A percentile compares a stretch with the other conserved stretches of the same genome.
Evolutionary conservation across 2,797 vertebrate genomes (phyloP).

Genomic region (Artibeus lituratus): DNA sequence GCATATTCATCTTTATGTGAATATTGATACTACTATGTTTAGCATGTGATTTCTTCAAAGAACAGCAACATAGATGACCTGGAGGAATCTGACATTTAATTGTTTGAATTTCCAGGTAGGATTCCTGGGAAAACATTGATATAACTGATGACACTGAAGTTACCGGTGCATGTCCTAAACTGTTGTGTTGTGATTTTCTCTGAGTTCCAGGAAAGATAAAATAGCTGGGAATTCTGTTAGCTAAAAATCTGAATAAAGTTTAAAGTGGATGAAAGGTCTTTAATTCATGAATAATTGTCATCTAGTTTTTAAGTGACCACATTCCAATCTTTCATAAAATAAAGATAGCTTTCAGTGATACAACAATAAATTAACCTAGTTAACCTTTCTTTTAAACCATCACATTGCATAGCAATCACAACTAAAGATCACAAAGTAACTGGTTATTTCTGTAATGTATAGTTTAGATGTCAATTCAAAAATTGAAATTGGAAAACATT

Average conservation of each 20-base stretch:
- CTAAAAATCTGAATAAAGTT: neutral
- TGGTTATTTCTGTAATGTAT: neutral
- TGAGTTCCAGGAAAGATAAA: neutral
- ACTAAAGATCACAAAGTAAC: neutral
- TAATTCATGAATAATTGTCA: neutral
- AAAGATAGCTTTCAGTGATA: neutral
- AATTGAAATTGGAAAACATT: neutral
- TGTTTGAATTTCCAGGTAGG: neutral
- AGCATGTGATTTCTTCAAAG: neutral
- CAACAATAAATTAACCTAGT: neutral
- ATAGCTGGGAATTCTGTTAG: neutral
- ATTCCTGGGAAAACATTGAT: neutral
- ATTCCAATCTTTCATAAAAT: conserved; percentile 28
- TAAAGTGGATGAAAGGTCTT: neutral
- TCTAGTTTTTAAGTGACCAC: neutral
- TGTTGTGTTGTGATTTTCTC: neutral
- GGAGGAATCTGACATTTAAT: neutral
- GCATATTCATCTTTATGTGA: neutral
- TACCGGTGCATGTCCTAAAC: neutral
- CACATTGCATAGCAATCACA: neutral
- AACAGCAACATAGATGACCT: neutral
- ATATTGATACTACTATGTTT: neutral
- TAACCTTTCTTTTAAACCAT: neutral
- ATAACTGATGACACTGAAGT: neutral
- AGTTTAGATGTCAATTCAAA: conserved; percentile 20